Percentiles rank a stretch among this genome's conserved stretches.
phyloP scores from a whole-genome alignment of 2,113 vertebrate species.

The Callocephalon fimbriatum region DNA sequence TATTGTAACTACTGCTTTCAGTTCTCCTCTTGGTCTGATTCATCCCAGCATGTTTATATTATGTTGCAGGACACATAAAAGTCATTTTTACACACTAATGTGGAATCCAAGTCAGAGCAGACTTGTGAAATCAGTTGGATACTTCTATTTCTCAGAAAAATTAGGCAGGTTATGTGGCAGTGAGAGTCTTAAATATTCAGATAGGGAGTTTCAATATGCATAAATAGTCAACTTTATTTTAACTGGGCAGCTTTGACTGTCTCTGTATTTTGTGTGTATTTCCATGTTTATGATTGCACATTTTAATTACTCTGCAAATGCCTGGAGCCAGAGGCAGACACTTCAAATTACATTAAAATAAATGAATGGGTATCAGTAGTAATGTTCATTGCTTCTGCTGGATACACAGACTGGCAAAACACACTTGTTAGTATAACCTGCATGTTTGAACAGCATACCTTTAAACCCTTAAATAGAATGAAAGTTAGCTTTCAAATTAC shows the following conservation, averaged over 20 bases:
- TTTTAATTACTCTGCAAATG: background rate
- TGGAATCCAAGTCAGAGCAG: background rate
- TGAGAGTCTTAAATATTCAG: background rate
- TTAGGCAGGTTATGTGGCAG: background rate
- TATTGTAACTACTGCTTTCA: background rate
- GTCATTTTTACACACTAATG: background rate
- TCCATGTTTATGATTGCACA: background rate
- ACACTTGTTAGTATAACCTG: background rate
- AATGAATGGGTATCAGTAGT: background rate
- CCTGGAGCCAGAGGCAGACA: background rate
- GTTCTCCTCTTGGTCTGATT: background rate
- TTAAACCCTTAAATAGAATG: background rate
- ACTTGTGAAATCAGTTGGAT: background rate
- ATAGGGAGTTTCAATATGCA: background rate
- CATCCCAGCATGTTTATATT: background rate
- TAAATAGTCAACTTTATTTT: background rate
- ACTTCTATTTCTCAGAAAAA: background rate
- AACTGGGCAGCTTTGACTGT: background rate
- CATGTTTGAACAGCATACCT: background rate
- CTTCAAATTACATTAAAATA: constrained; percentile 30
- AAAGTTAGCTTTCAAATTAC: background rate
- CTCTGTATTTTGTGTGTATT: background rate
- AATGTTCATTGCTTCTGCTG: constrained; percentile 6
- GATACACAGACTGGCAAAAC: background rate
- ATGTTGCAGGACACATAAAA: background rate